Percentiles rank a stretch among this genome's conserved stretches.
phyloP scores from a whole-genome alignment of 1,140 invertebrate species.

The Yoshiicerus persimilis region DNA sequence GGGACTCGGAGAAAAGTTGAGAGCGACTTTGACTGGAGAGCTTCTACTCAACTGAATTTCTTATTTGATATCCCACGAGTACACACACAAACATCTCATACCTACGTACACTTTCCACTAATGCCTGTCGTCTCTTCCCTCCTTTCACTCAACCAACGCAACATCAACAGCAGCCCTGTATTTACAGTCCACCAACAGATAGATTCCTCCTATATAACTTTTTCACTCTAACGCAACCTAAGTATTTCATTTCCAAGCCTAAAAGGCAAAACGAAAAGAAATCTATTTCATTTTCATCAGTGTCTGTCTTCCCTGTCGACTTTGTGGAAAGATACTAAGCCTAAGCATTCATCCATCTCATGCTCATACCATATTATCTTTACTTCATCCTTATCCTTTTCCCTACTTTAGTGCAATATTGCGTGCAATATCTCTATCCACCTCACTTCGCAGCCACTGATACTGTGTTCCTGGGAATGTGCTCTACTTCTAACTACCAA shows the following conservation, averaged over 20 bases:
- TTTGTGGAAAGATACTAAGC: constrained; percentile 9
- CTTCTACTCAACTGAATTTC: constrained; percentile 7
- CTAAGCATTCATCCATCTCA: background rate
- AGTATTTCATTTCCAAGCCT: background rate
- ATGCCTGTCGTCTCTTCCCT: background rate
- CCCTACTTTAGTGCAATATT: background rate
- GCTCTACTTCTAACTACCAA: background rate
- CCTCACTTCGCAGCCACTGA: no score
- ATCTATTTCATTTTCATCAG: constrained; percentile 7
- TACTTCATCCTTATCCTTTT: background rate
- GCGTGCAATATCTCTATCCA: background rate
- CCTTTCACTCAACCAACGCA: background rate
- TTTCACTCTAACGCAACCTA: background rate
- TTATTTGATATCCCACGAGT: constrained; percentile 12
- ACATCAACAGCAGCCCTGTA: background rate
- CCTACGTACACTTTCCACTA: background rate
- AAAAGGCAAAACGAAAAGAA: background rate
- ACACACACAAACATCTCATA: background rate
- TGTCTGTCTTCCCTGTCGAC: background rate
- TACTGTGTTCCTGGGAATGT: background rate
- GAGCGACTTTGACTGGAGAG: background rate
- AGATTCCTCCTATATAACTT: background rate
- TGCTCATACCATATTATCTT: background rate
- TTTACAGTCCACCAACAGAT: background rate
- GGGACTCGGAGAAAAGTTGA: constrained; percentile 3